Percentiles rank a stretch among this genome's conserved stretches.
These are phyloP conservation scores for Indicator maculatus DNA, from an alignment of 2,113 vertebrate genomes.

Conservation along the genomic window DNA sequence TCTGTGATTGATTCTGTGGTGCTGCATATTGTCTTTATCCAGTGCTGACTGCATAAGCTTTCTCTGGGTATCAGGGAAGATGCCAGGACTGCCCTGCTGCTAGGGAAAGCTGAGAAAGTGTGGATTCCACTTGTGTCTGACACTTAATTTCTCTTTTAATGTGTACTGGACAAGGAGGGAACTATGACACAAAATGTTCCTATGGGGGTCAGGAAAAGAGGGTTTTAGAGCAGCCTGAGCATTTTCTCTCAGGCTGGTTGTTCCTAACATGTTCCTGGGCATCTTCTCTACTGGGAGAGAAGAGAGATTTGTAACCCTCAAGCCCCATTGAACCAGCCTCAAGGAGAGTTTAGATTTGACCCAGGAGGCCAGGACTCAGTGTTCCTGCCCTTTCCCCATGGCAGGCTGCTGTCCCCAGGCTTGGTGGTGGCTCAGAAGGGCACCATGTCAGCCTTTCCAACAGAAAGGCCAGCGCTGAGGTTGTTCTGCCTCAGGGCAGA, in stretches of 20 bases:
- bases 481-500: neutral
- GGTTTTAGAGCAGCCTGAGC: rapidly evolving
- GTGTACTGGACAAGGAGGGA: rapidly evolving
- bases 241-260: rapidly evolving
- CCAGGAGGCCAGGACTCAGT: too few relatives aligned
- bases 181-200: rapidly evolving
- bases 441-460: too few relatives aligned
- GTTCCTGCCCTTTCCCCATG: neutral
- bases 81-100: neutral
- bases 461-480: neutral
- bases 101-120: rapidly evolving
- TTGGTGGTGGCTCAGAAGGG: neutral
- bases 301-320: rapidly evolving
- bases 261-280: rapidly evolving
- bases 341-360: too few relatives aligned
- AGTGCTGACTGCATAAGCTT: neutral
- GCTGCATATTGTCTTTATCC: neutral
- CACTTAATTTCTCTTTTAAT: rapidly evolving
- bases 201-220: rapidly evolving
- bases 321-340: rapidly evolving
- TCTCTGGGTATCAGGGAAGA: too few relatives aligned
- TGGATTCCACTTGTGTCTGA: rapidly evolving
- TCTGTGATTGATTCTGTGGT: too few relatives aligned
- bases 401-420: too few relatives aligned
- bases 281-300: rapidly evolving